Percentiles rank a stretch among this genome's conserved stretches.
Evolutionary conservation across 2,113 vertebrate species (phyloP).

Genomic region (Coturnix japonica): DNA sequence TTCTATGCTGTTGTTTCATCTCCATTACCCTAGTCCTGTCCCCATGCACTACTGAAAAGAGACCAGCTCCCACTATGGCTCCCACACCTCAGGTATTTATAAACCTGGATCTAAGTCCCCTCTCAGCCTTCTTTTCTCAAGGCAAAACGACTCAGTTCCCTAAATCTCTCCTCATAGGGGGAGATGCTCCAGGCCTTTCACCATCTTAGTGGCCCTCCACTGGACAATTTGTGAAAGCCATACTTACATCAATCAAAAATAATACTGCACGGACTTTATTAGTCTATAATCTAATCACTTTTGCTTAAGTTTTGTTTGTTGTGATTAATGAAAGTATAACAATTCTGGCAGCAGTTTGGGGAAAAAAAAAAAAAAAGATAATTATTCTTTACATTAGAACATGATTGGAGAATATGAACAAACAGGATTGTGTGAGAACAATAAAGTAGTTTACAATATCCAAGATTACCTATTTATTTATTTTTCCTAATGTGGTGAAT

Average conservation of each 20-base stretch:
- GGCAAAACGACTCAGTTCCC: too few relatives aligned
- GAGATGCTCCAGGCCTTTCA: too few relatives aligned
- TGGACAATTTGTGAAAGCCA: background rate
- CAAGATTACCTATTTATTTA: background rate
- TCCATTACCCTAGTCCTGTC: too few relatives aligned
- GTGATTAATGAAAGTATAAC: background rate
- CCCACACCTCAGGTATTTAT: too few relatives aligned
- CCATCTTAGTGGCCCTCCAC: too few relatives aligned
- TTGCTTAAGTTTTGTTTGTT: background rate
- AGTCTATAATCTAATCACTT: background rate
- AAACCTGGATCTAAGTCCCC: too few relatives aligned
- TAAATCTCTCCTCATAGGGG: too few relatives aligned
- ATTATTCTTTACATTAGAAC: background rate
- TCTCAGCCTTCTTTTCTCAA: too few relatives aligned
- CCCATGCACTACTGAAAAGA: too few relatives aligned
- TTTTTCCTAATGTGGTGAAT: background rate
- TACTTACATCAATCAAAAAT: background rate
- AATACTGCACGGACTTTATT: background rate
- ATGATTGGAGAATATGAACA: background rate
- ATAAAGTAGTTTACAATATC: background rate
- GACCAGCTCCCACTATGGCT: too few relatives aligned
- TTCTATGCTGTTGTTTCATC: too few relatives aligned
- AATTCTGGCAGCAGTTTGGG: background rate
- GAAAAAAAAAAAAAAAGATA: background rate
- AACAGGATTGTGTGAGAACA: background rate